phyloP scores from a whole-genome alignment of 2,113 vertebrate species.

The Phalacrocorax carbo region DNA sequence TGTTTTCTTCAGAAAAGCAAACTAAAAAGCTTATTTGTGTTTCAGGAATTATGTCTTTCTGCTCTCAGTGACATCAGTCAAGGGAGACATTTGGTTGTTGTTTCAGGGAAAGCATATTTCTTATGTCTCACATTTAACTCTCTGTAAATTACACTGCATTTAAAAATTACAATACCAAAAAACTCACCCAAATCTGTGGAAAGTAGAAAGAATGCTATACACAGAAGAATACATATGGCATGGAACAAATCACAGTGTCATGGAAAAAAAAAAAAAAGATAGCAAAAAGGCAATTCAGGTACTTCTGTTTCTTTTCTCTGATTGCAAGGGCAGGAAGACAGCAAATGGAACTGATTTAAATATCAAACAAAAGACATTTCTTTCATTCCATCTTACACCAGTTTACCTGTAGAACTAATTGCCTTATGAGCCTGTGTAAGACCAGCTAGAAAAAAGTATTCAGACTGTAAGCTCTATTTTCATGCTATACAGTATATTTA shows the following conservation, averaged over 20 bases:
- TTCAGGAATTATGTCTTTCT: background rate
- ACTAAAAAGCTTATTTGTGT: background rate
- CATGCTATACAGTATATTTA: background rate
- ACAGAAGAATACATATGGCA: background rate
- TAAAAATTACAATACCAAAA: background rate
- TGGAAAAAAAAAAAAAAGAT: background rate
- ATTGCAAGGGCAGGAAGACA: background rate
- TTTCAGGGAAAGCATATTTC: background rate
- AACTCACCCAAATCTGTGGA: background rate
- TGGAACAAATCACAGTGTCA: background rate
- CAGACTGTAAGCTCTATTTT: background rate
- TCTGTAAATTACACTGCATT: background rate
- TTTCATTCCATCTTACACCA: background rate
- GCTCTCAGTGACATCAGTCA: background rate
- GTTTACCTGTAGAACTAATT: background rate
- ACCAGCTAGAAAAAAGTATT: background rate
- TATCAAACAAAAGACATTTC: background rate
- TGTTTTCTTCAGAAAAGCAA: background rate
- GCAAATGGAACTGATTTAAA: background rate
- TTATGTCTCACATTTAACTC: background rate
- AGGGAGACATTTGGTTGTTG: background rate
- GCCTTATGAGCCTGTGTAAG: background rate
- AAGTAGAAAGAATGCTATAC: background rate
- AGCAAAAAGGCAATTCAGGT: background rate
- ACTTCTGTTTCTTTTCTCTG: background rate